A percentile compares a stretch with the other conserved stretches of the same genome.
Conservation (phyloP, 2,888 invertebrate genomes). For the Lypha dubia region DNA sequence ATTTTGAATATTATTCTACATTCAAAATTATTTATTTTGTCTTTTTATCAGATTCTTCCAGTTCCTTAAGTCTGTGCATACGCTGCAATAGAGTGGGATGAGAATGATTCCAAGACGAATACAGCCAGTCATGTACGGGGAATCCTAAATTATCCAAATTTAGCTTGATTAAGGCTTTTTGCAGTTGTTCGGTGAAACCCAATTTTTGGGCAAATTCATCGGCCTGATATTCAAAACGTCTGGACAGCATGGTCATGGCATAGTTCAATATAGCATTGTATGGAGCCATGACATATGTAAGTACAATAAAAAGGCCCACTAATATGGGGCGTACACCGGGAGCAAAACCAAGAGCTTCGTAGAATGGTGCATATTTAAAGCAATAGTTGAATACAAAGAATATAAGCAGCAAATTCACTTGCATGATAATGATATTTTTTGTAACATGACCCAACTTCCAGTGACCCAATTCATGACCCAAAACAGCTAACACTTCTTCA, state of each 20-base stretch:
- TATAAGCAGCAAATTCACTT: conserved; percentile 88
- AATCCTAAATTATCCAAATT: conserved; percentile 98
- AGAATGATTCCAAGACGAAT: conserved; percentile 97
- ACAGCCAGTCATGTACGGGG: conserved; percentile 96
- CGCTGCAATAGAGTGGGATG: conserved; percentile 98
- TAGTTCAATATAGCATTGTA: conserved; percentile 95
- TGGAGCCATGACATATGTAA: conserved; percentile 95
- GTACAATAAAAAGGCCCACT: conserved; percentile 94
- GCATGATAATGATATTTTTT: conserved; percentile 92
- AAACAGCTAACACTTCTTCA: conserved; percentile 96
- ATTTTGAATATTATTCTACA: conserved; percentile 17
- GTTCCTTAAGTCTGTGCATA: conserved; percentile 84
- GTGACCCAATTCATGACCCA: conserved; percentile 98
- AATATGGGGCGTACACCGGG: conserved; percentile 91
- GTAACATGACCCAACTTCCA: conserved; percentile 96
- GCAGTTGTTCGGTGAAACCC: conserved; percentile 89
- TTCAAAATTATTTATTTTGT: conserved; percentile 37
- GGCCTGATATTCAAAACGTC: conserved; percentile 97
- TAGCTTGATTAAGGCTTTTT: conserved; percentile 94
- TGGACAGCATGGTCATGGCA: conserved; percentile 91
- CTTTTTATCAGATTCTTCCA: conserved; percentile 69
- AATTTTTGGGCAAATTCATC: conserved; percentile 95
- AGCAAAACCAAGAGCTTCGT: conserved; percentile 94
- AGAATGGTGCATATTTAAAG: conserved; percentile 89
- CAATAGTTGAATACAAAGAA: conserved; percentile 87